Percentiles rank a stretch among this genome's conserved stretches.
Evolutionary conservation across 2,113 vertebrate genomes (phyloP).

Genomic region (Hemichromis elongatus): DNA sequence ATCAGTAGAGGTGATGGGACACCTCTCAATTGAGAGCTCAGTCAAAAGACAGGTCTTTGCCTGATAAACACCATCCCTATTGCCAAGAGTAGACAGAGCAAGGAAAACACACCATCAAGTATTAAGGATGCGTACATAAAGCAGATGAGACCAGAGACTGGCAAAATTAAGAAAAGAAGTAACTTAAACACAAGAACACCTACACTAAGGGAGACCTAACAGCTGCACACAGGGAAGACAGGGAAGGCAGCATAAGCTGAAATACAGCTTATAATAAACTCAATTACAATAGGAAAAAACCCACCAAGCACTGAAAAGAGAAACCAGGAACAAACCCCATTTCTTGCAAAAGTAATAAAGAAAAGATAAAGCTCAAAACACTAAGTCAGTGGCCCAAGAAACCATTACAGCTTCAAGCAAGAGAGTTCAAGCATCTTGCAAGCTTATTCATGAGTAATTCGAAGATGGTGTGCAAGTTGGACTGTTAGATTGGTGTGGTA

Average conservation of each 20-base stretch:
- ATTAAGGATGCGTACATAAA: not conserved
- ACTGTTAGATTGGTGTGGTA: not conserved
- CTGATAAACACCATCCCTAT: not conserved
- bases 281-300: not conserved
- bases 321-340: not conserved
- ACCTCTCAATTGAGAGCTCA: not conserved
- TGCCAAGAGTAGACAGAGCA: not conserved
- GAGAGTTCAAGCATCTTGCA: not conserved
- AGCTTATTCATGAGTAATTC: not conserved
- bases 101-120: not conserved
- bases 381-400: not conserved
- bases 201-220: not conserved
- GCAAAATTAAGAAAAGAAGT: not conserved
- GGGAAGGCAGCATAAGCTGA: not conserved
- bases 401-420: not conserved
- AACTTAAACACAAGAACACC: not conserved
- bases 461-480: not conserved
- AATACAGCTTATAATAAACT: not conserved
- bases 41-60: not conserved
- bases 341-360: not conserved
- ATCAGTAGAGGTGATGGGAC: not conserved
- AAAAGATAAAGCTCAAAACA: not conserved
- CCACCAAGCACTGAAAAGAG: not conserved
- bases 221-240: not conserved
- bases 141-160: not conserved